Conservation (phyloP, 2,888 invertebrate species). For the Pristionchus fissidentatus region DNA sequence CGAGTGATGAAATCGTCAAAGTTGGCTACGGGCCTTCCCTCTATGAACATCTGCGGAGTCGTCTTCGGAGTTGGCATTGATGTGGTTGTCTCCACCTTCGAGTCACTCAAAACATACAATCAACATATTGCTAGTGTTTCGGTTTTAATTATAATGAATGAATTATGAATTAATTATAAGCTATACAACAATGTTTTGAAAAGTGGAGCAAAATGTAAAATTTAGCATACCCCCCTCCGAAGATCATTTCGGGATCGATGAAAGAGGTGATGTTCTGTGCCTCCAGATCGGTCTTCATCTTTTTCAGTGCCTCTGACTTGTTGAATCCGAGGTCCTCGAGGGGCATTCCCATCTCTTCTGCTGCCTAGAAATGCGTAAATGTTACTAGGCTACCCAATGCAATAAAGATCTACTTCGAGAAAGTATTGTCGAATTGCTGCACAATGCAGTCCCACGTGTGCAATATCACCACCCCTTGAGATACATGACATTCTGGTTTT, state of each 20-base stretch:
- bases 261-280: conserved; percentile 28
- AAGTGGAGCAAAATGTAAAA: background rate
- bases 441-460: no score
- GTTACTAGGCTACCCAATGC: background rate
- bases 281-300: conserved; percentile 22
- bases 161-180: background rate
- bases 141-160: background rate
- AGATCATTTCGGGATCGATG: background rate
- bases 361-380: conserved; percentile 51
- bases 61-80: background rate
- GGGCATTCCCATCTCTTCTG: conserved; percentile 61
- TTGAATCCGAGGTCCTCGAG: conserved; percentile 62
- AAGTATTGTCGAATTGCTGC: background rate
- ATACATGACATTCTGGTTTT: background rate
- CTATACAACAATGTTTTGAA: background rate
- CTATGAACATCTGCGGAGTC: conserved; percentile 41
- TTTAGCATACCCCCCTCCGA: conserved; percentile 10
- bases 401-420: no score
- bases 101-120: background rate
- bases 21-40: conserved; percentile 24
- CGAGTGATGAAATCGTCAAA: conserved; percentile 15
- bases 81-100: background rate
- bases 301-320: conserved; percentile 49
- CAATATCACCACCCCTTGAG: background rate
- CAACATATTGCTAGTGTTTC: no score